Base-by-base conservation (phyloP, 92 coral and sea anemone species). In the Nematostella vectensis region DNA sequence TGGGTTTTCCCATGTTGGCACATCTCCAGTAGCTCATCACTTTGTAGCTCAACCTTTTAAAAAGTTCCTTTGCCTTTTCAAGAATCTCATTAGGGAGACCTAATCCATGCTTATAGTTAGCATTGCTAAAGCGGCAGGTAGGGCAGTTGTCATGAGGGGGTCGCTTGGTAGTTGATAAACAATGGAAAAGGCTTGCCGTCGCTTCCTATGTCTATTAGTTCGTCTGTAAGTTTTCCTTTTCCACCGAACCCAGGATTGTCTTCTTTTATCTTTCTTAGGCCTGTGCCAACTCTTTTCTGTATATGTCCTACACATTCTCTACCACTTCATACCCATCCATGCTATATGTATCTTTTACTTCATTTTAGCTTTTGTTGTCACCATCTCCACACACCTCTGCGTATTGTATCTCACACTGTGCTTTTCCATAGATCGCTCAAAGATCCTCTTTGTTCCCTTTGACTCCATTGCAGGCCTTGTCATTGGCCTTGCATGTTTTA, bases 261-360 rank as follows among this genome's bases (percentile, higher is more conserved):
- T 4, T 45, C 18, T 31, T 68, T 68, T 1, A 57, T 48, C 54
- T 66, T 33, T 33, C 54, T 12, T 20, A 66, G 31, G 6, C 50
- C 65, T 27, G 72, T 66, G 17, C 72, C 72, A 36, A 66, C 72
- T 30, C 65, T 36, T 43, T 55, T 66, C 24, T 55, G 74, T 18
- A 39, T 55, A 25, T 66, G 72, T 16, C 72, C 72, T 37, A 55
- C 55, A 50, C 72, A 66, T 23, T 66, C 72, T 55, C 55, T 25
- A 19, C 25, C 21, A 66, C 65, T 66, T 66, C 64, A 38, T 51
- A 10, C 11, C 16, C 50, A 50, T 51, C 70, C 24, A 31, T 27
- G 25, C 16, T 19, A 29, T 66, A 66, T 29, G 44, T 55, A 39
- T 66, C 65, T 20, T 66, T 40, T 37, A 66, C 72, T 37, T 54